Conservation (phyloP, 1,140 invertebrate species). For the Drosophila watanabei region DNA sequence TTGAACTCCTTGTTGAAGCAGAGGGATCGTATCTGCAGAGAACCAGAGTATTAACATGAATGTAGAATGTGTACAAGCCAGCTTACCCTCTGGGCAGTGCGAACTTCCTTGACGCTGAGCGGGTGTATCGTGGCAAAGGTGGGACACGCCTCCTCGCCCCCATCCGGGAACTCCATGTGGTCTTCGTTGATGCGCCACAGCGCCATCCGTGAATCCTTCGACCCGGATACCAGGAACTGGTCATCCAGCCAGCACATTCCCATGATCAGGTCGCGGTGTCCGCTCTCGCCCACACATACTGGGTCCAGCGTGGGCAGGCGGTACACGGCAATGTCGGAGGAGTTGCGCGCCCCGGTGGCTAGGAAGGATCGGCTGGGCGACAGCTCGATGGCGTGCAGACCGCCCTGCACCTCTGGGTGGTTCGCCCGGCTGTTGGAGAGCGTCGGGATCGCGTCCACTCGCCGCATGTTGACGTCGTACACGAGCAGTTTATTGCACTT, state of each 20-base stretch:
- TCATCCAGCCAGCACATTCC: conserved; percentile 98
- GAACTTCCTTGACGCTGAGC: conserved; percentile 91
- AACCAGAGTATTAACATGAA: not conserved
- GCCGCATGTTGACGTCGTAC: conserved; percentile 92
- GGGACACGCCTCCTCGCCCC: conserved; percentile 86
- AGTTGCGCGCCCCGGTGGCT: conserved; percentile 96
- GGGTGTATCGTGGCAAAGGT: conserved; percentile 89
- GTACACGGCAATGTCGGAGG: conserved; percentile 97
- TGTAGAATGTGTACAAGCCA: not conserved
- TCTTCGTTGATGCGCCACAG: conserved; percentile 91
- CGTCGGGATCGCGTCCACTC: conserved; percentile 94
- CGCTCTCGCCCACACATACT: conserved; percentile 96
- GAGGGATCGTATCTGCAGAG: conserved; percentile 91
- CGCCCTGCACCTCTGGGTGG: conserved; percentile 90
- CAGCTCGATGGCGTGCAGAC: conserved; percentile 97
- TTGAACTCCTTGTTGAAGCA: conserved; percentile 94
- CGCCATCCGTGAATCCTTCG: conserved; percentile 94
- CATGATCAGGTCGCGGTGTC: conserved; percentile 97
- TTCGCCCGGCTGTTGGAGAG: conserved; percentile 87
- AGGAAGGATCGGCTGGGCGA: conserved; percentile 96
- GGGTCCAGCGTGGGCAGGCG: conserved; percentile 96
- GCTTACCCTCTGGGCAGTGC: conserved; percentile 87
- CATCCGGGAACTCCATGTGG: conserved; percentile 87
- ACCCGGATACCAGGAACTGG: conserved; percentile 97
- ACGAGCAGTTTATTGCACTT: conserved; percentile 98